Percentiles rank a stretch among this genome's conserved stretches.
phyloP scores from a whole-genome alignment of 2,113 vertebrate genomes.

The Bos javanicus region DNA sequence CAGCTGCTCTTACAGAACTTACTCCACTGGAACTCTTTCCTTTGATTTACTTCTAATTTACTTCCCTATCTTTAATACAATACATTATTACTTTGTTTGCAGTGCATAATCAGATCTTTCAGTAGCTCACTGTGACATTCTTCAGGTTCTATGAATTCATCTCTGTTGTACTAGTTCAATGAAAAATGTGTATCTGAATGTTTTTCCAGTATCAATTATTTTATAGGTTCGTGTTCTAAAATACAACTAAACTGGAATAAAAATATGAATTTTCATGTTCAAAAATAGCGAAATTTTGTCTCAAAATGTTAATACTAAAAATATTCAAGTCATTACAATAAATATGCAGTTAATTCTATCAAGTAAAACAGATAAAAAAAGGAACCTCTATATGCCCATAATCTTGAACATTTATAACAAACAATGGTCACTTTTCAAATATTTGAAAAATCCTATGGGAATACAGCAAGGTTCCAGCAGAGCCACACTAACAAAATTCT shows the following conservation, averaged over 20 bases:
- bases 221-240: conserved; percentile 12
- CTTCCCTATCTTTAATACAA: background rate
- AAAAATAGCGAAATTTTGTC: background rate
- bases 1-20: background rate
- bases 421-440: background rate
- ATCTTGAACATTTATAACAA: conserved; percentile 1
- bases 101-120: conserved; percentile 26
- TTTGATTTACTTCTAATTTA: conserved; percentile 14
- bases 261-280: conserved; percentile 18
- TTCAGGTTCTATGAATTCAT: conserved; percentile 1
- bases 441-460: background rate
- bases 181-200: conserved; percentile 16
- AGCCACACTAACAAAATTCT: conserved; percentile 20
- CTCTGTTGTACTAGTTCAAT: background rate
- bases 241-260: conserved; percentile 7
- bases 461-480: conserved; percentile 30
- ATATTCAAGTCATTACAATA: background rate
- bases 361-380: background rate
- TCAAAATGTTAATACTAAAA: conserved; percentile 40
- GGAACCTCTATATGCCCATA: background rate
- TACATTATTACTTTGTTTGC: background rate
- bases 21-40: background rate
- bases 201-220: conserved; percentile 33
- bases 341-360: conserved; percentile 6
- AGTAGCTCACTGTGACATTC: conserved; percentile 21